Evolutionary conservation across 2,888 invertebrate species (phyloP).

Genomic region (Acanthacorydalis orientalis): DNA sequence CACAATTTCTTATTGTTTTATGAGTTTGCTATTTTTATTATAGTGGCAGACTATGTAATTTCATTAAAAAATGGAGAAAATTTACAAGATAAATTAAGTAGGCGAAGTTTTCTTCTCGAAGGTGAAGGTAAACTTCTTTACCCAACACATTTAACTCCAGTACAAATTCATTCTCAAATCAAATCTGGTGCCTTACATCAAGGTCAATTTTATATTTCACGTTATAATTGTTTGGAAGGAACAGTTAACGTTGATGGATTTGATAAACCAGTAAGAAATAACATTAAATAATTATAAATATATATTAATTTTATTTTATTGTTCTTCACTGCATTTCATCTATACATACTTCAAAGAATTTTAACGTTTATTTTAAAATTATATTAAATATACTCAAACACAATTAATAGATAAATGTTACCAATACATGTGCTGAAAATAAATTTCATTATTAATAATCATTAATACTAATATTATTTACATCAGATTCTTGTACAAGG

Average conservation of each 20-base stretch:
- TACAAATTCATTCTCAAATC: slow-evolving; percentile 63
- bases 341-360: not conserved
- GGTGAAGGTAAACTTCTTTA: slow-evolving; percentile 49
- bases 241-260: slow-evolving; percentile 62
- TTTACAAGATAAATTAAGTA: slow-evolving; percentile 68
- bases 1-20: too few relatives aligned
- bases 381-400: too few relatives aligned
- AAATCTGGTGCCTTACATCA: slow-evolving; percentile 58
- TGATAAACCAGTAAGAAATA: slow-evolving; percentile 56
- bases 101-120: slow-evolving; percentile 43
- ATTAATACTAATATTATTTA: slow-evolving; percentile 5
- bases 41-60: slow-evolving; percentile 61
- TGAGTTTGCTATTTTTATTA: too few relatives aligned
- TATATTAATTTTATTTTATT: not conserved
- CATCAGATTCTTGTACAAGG: slow-evolving; percentile 70
- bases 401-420: too few relatives aligned
- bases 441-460: not conserved
- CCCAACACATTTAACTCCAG: slow-evolving; percentile 68
- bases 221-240: slow-evolving; percentile 91
- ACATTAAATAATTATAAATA: slow-evolving; percentile 1
- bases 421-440: too few relatives aligned
- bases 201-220: slow-evolving; percentile 70
- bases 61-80: slow-evolving; percentile 47
- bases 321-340: too few relatives aligned
- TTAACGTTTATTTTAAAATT: too few relatives aligned